These are phyloP conservation scores for Amiota mariae DNA, from an alignment of 2,888 invertebrate species.

Conservation along the genomic window DNA sequence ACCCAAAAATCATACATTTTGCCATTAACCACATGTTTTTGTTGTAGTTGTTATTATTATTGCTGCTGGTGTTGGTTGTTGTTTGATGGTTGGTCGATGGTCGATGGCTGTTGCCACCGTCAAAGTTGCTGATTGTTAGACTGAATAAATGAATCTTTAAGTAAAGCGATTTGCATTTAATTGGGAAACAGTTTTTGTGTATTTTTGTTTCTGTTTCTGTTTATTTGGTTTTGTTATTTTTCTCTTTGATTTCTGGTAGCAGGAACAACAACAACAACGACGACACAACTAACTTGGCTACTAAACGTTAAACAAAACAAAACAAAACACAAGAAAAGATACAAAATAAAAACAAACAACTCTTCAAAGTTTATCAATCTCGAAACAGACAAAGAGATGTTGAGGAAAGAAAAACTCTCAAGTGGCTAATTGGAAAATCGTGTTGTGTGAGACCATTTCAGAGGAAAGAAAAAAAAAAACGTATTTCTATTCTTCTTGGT, in stretches of 20 bases:
- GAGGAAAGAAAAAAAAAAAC: too few species aligned
- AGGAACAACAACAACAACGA: slow-evolving; percentile 5
- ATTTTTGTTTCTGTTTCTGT: slow-evolving; percentile 21
- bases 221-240: not conserved
- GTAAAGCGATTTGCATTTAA: slow-evolving; percentile 6
- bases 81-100: too few species aligned
- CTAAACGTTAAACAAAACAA: not conserved
- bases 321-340: not conserved
- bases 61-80: slow-evolving; percentile 1
- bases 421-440: too few species aligned
- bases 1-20: too few species aligned
- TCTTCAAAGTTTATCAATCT: slow-evolving; percentile 18
- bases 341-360: too few species aligned
- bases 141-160: slow-evolving; percentile 25
- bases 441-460: too few species aligned
- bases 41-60: not conserved
- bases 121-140: slow-evolving; percentile 5
- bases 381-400: too few species aligned
- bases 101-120: too few species aligned
- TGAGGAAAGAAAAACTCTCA: too few species aligned
- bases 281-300: not conserved
- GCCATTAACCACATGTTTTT: not conserved
- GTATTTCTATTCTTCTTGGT: too few species aligned
- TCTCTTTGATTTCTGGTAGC: not conserved
- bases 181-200: slow-evolving; percentile 2